phyloP scores from a whole-genome alignment of 2,888 invertebrate genomes.

The Ischnus inquisitorius region DNA sequence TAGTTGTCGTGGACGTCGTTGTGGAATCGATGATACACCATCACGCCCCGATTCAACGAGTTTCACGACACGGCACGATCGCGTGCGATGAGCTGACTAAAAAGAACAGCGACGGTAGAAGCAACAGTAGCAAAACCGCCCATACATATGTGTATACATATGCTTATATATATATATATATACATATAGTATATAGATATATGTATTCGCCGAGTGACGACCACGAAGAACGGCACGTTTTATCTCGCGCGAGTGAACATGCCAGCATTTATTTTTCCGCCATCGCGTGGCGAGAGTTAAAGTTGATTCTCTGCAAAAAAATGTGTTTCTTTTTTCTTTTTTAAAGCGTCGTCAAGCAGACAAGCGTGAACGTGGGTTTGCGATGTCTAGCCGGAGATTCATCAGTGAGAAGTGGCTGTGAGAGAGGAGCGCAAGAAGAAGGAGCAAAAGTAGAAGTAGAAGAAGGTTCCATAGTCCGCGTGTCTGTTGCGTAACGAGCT shows the following conservation, averaged over 20 bases:
- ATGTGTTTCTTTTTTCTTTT: not conserved
- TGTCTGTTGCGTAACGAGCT: constrained; percentile 77
- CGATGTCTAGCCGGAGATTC: constrained; percentile 18
- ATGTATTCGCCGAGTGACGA: not conserved
- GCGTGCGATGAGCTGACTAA: constrained; percentile 33
- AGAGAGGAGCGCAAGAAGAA: constrained; percentile 28
- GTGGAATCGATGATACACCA: constrained; percentile 56
- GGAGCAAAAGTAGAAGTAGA: constrained; percentile 29
- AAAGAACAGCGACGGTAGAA: constrained; percentile 18
- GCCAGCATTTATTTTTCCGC: constrained; percentile 7
- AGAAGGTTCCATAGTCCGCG: constrained; percentile 19
- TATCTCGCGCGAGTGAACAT: constrained; percentile 14
- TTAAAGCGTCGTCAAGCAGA: not conserved
- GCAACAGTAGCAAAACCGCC: not conserved
- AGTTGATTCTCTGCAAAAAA: constrained; percentile 6
- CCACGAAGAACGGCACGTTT: constrained; percentile 19
- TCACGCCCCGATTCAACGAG: constrained; percentile 40
- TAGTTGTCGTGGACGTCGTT: constrained; percentile 36
- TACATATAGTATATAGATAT: not conserved
- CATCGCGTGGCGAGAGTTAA: not conserved
- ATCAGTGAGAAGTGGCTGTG: constrained; percentile 15
- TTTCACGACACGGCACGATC: constrained; percentile 46
- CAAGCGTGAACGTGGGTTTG: not conserved
- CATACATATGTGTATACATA: not conserved
- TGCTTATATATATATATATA: not conserved